A percentile compares a stretch with the other conserved stretches of the same genome.
phyloP scores from a whole-genome alignment of 2,113 vertebrate species.

The Menura novaehollandiae region DNA sequence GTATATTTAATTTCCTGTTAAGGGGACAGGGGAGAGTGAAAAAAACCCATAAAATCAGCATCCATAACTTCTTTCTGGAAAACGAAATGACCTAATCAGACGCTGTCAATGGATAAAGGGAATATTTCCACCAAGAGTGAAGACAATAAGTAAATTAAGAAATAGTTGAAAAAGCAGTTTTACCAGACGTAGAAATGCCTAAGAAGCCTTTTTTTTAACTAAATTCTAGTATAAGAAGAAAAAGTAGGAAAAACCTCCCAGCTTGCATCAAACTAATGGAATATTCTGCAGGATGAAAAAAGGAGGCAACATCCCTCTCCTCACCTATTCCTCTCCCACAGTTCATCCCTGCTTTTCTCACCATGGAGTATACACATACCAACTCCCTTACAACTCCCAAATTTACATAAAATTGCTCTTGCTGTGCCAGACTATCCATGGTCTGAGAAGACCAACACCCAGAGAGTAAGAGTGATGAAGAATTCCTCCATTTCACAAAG shows the following conservation, averaged over 20 bases:
- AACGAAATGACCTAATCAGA: not conserved
- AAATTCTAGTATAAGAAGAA: not conserved
- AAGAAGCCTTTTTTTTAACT: not conserved
- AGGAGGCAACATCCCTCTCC: not conserved
- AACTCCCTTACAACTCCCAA: not conserved
- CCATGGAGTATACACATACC: fast-evolving
- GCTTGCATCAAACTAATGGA: not conserved
- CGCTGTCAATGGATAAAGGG: not conserved
- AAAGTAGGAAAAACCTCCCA: not conserved
- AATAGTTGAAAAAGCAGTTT: not conserved
- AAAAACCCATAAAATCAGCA: not conserved
- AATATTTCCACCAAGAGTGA: not conserved
- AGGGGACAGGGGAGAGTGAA: not conserved
- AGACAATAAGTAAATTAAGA: not conserved
- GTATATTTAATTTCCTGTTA: not conserved
- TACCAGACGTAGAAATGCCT: not conserved
- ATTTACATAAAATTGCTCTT: not conserved
- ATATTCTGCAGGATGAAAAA: not conserved
- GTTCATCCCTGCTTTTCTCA: not conserved
- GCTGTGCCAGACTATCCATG: not conserved
- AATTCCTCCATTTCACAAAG: not conserved
- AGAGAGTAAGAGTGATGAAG: not conserved
- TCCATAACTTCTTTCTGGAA: not conserved
- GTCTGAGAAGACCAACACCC: not conserved
- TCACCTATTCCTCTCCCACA: not conserved